Percentiles rank a stretch among this genome's conserved stretches.
These are phyloP conservation scores for Quadriops clusia DNA, from an alignment of 2,888 invertebrate species.

Conservation along the genomic window DNA sequence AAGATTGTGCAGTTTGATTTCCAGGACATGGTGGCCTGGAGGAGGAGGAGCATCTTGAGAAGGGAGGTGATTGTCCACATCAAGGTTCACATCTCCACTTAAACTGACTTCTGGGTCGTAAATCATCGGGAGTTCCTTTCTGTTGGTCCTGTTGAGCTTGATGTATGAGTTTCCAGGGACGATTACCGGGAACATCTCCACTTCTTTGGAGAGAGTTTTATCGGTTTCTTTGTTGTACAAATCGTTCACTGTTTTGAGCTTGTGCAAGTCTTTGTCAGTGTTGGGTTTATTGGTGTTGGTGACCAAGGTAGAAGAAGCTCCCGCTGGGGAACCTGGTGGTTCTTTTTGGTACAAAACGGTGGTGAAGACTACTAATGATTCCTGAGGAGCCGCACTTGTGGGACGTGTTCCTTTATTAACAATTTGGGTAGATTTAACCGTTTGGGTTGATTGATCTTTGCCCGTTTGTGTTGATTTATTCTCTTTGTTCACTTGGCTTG, in stretches of 20 bases:
- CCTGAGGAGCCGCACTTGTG: no score
- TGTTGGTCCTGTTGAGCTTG: constrained; percentile 31
- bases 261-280: constrained; percentile 12
- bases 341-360: constrained; percentile 24
- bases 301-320: constrained; percentile 17
- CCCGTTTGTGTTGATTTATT: no score
- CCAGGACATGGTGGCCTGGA: constrained; percentile 20
- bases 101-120: constrained; percentile 14
- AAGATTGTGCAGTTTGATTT: constrained; percentile 22
- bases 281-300: constrained; percentile 18
- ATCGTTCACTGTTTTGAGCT: constrained; percentile 18
- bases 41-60: constrained; percentile 7
- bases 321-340: constrained; percentile 20
- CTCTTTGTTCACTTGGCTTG: no score
- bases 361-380: constrained; percentile 21
- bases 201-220: constrained; percentile 29
- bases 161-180: constrained; percentile 22
- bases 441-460: no score
- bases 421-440: no score
- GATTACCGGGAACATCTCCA: constrained; percentile 29
- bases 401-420: no score
- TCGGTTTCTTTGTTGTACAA: constrained; percentile 15
- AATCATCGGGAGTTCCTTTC: constrained; percentile 31
- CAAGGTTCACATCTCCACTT: constrained; percentile 15
- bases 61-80: constrained; percentile 15